Conservation (phyloP, 2,797 vertebrate genomes). For the Ficedula albicollis region DNA sequence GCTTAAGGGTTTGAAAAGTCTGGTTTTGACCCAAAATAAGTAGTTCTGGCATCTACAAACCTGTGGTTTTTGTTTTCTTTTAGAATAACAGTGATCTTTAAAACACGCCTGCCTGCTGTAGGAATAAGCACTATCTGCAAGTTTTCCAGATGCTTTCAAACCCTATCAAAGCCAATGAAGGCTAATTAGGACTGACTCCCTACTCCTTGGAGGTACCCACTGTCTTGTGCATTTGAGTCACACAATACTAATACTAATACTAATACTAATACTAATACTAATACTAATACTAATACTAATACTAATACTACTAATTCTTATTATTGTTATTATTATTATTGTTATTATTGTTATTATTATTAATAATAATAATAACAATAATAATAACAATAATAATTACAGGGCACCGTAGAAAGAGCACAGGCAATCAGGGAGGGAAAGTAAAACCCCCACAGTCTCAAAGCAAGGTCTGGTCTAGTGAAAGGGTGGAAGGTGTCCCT, state of each 20-base stretch:
- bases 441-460: not conserved
- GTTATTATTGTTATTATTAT: no score
- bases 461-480: not conserved
- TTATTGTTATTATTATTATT: no score
- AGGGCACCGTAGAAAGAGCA: not conserved
- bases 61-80: not conserved
- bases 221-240: not conserved
- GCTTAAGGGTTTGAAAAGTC: not conserved
- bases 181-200: not conserved
- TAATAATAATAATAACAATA: not conserved
- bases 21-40: not conserved
- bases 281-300: not conserved
- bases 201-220: not conserved
- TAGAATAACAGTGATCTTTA: not conserved
- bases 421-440: not conserved
- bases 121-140: not conserved
- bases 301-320: not conserved
- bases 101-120: not conserved
- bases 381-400: not conserved
- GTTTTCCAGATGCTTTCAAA: not conserved
- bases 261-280: not conserved
- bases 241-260: not conserved
- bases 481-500: not conserved
- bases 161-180: not conserved
- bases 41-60: not conserved